Evolutionary conservation across 2,888 invertebrate genomes (phyloP).

Genomic region (Eupithecia subumbrata): DNA sequence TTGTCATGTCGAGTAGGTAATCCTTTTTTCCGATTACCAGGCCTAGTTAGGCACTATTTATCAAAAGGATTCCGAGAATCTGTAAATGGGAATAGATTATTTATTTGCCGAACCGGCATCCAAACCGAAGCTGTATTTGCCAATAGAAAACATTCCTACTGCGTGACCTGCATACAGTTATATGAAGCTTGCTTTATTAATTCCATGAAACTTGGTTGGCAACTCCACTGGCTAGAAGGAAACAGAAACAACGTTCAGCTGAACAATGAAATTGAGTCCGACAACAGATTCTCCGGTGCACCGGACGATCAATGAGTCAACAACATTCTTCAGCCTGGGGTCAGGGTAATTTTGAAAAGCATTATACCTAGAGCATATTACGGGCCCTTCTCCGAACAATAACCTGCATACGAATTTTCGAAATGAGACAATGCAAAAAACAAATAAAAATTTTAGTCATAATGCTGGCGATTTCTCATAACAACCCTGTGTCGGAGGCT

Average conservation of each 20-base stretch:
- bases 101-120: conserved; percentile 4
- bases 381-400: conserved; percentile 69
- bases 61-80: background rate
- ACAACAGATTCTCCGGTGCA: conserved; percentile 52
- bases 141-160: conserved; percentile 6
- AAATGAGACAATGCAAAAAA: conserved; percentile 76
- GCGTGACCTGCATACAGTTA: conserved; percentile 9
- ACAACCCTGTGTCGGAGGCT: conserved; percentile 81
- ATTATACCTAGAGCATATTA: conserved; percentile 56
- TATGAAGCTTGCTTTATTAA: conserved; percentile 12
- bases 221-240: conserved; percentile 9
- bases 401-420: conserved; percentile 67
- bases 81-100: conserved; percentile 4
- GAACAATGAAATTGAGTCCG: conserved; percentile 40
- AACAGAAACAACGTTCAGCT: conserved; percentile 19
- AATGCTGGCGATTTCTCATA: conserved; percentile 78
- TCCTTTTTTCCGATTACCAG: background rate
- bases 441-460: conserved; percentile 68
- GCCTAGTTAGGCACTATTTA: background rate
- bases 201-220: conserved; percentile 23
- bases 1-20: background rate
- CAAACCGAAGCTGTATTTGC: conserved; percentile 8
- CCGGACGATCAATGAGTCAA: conserved; percentile 46
- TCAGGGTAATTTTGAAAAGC: conserved; percentile 65
- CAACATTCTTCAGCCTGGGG: conserved; percentile 55